Conservation (phyloP, 2,888 invertebrate genomes). For the Pseudococcus jackbeardsleyi region DNA sequence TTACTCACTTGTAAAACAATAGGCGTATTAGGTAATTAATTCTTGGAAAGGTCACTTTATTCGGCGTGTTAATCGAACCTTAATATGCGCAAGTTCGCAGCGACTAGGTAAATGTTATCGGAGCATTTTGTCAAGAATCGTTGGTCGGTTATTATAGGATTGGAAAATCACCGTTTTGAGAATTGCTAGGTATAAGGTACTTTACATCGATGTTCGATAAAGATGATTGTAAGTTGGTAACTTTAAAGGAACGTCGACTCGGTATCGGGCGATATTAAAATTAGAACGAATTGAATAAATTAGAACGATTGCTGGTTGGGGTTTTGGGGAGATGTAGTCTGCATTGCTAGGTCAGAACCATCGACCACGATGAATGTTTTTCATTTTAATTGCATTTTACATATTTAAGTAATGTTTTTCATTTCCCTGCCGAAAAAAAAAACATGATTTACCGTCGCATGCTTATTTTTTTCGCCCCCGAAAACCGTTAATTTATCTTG, state of each 20-base stretch:
- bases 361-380: background rate
- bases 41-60: background rate
- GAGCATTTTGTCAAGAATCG: background rate
- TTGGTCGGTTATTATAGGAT: background rate
- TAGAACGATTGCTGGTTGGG: background rate
- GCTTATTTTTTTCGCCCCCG: slow-evolving; percentile 1
- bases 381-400: slow-evolving; percentile 6
- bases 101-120: background rate
- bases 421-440: background rate
- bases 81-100: background rate
- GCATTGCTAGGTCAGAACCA: background rate
- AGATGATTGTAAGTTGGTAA: background rate
- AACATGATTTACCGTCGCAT: background rate
- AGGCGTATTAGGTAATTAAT: slow-evolving; percentile 22
- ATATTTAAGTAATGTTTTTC: slow-evolving; percentile 1
- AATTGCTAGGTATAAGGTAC: background rate
- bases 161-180: slow-evolving; percentile 18
- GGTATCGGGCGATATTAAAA: background rate
- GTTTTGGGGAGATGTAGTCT: too few relatives aligned
- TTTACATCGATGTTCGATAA: background rate
- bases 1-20: background rate
- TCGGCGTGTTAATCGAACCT: background rate
- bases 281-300: background rate
- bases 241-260: background rate
- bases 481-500: slow-evolving; percentile 6